Conservation (phyloP, 2,888 invertebrate species). For the Dicranocentrus wangi region DNA sequence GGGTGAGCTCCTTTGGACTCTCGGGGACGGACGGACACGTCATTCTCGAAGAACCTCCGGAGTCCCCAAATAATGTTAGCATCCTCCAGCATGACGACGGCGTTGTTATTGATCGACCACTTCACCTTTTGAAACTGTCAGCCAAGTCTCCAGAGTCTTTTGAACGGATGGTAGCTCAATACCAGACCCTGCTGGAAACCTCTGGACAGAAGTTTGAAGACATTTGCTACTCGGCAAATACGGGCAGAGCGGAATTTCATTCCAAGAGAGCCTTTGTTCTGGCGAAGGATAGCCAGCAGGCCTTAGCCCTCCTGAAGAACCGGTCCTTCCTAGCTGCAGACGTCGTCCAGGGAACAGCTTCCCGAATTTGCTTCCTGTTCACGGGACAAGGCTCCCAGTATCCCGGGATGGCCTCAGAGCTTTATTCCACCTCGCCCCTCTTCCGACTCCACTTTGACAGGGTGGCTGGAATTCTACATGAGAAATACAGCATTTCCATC, state of each 20-base stretch:
- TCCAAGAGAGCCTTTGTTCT: constrained; percentile 39
- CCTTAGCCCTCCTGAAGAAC: no score
- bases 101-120: no score
- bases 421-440: constrained; percentile 28
- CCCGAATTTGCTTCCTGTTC: constrained; percentile 54
- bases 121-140: no score
- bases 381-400: constrained; percentile 57
- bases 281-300: no score
- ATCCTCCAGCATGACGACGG: neutral
- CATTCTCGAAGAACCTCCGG: constrained; percentile 48
- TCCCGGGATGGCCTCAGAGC: constrained; percentile 42
- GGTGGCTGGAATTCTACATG: no score
- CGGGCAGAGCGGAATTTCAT: no score
- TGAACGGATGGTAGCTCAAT: no score
- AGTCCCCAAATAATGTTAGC: neutral
- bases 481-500: no score
- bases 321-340: no score
- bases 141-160: no score
- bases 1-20: constrained; percentile 38
- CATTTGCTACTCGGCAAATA: constrained; percentile 21
- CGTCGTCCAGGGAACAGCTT: no score
- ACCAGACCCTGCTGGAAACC: no score
- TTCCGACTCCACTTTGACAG: constrained; percentile 33
- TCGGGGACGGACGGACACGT: constrained; percentile 40
- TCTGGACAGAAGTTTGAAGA: neutral